These are phyloP conservation scores for Epizoanthus stellaris DNA, from an alignment of 92 coral and sea anemone genomes.

Conservation along the genomic window DNA sequence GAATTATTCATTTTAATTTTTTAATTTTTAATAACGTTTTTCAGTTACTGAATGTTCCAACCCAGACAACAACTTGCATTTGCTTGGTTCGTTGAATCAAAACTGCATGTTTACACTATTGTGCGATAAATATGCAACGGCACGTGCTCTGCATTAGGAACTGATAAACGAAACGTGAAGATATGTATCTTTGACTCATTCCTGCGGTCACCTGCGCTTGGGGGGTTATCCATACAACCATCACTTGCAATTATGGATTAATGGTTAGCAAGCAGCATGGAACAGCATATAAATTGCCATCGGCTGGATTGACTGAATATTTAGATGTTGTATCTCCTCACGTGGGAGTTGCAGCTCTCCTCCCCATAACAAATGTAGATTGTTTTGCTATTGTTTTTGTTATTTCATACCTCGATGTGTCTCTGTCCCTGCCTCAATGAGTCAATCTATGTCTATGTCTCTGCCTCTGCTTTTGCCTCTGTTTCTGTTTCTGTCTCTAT, in stretches of 20 bases:
- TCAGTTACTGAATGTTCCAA: too few relatives aligned
- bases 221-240: slow-evolving; percentile 14
- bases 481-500: too few relatives aligned
- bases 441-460: too few relatives aligned
- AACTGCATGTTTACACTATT: background rate
- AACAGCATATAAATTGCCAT: background rate
- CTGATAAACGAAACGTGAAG: slow-evolving; percentile 26
- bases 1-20: too few relatives aligned
- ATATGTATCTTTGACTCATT: slow-evolving; percentile 21
- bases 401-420: too few relatives aligned
- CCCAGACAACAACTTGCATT: too few relatives aligned
- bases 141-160: slow-evolving; percentile 10
- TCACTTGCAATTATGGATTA: slow-evolving; percentile 5
- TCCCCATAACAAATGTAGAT: too few relatives aligned
- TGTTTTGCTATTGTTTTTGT: too few relatives aligned
- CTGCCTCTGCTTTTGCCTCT: too few relatives aligned
- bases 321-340: background rate
- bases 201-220: slow-evolving; percentile 28
- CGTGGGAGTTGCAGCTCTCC: too few relatives aligned
- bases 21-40: too few relatives aligned
- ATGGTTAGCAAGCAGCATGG: background rate
- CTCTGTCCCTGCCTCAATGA: too few relatives aligned
- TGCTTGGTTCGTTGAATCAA: background rate
- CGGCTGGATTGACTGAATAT: background rate
- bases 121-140: background rate